Evolutionary conservation across 2,113 vertebrate genomes (phyloP).

Genomic region (Cyrtonyx montezumae): DNA sequence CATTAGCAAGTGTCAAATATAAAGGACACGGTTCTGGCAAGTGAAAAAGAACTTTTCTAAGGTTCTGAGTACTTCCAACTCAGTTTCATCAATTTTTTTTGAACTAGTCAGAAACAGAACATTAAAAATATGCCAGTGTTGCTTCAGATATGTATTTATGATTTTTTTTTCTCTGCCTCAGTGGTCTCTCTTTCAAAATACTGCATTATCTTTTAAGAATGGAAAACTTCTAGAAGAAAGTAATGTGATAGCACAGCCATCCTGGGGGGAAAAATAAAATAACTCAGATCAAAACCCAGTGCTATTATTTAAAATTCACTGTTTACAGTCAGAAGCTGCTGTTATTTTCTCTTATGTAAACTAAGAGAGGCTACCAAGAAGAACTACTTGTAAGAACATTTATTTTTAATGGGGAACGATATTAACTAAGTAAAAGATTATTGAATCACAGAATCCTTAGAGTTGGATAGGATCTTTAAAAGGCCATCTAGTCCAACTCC

Average conservation of each 20-base stretch:
- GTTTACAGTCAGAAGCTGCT: background rate
- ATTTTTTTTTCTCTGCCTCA: background rate
- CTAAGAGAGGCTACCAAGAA: background rate
- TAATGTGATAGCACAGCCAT: background rate
- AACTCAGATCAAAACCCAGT: background rate
- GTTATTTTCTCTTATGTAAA: background rate
- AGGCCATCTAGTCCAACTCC: no score
- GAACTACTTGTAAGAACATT: background rate
- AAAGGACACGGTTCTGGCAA: background rate
- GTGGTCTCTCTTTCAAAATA: background rate
- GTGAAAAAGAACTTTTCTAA: background rate
- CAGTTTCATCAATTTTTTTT: background rate
- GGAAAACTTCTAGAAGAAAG: background rate
- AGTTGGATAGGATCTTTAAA: no score
- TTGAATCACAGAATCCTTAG: no score
- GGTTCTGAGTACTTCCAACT: background rate
- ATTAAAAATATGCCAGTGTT: background rate
- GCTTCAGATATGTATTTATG: background rate
- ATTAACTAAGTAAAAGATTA: background rate
- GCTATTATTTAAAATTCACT: background rate
- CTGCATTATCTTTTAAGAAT: background rate
- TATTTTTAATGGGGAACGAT: background rate
- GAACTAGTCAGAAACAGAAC: background rate
- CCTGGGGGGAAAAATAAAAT: background rate
- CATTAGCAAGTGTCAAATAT: background rate